Evolutionary conservation across 2,113 vertebrate genomes (phyloP), one percentile per base, ranked within the genome.

Genomic region (Limanda limanda): DNA sequence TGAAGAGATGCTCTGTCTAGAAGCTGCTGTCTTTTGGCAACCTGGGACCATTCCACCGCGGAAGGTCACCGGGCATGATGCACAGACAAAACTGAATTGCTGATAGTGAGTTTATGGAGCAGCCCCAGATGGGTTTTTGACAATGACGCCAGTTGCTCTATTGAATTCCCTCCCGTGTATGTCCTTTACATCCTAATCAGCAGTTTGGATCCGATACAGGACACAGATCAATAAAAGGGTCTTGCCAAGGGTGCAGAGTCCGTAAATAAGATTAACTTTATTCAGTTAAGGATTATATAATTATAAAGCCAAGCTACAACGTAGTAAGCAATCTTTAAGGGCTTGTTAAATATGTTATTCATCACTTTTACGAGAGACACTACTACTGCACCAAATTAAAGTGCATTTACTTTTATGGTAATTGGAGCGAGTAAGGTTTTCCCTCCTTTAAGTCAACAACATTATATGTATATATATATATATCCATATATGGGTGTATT

Each of bases 21-120:
- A 55, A 89, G 78, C 35, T 92, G 90, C 90, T 93, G 92, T 92
- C 91, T 91, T 91, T 76, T 81, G 75, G 76, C 82, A 83, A 79
- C 88, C 77, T 68, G 89, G 83, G 82, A 85, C 42, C 2, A 40
- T 57, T 74, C 8, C n/a, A 12, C 68, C 42, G 42, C 24, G 45
- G 57, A 91, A 94, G 93, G 93, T 92, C 89, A 89, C 40, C 0
- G 77, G 37, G 60, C 54, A 56, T 78, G 81, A 83, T 57, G 86
- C 55, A 31, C 61, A 56, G 74, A 87, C 89, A 88, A 78, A 93
- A 89, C 81, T 24, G 23, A 86, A 91, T 17, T 83, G 91, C 92
- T 93, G 90, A 92, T 76, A 9, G 57, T 8, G 69, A 73, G 24
- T 76, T 84, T 87, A 21, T 20, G 31, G 20, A 7, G 5, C 27